Base-by-base conservation (phyloP, 2,797 vertebrate genomes). In the Gymnothorax reevesii region DNA sequence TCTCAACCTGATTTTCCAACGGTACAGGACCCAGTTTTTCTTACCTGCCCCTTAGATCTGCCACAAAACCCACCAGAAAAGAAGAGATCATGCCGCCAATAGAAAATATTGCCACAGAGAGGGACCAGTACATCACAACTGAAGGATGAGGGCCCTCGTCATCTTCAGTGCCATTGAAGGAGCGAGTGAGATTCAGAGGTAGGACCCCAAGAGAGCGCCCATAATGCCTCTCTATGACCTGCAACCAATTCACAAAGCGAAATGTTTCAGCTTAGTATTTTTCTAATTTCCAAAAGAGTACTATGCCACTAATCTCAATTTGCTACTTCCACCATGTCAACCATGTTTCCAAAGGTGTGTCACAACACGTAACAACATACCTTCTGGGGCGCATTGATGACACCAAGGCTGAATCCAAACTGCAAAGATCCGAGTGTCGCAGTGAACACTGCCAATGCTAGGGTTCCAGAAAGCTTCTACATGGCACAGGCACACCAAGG, bases 331-430 rank as follows among this genome's bases (percentile, higher is more conserved):
- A 69, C 8, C n/a, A n/a, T 33, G 4, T 42, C 13, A 15, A 80
- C 13, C 33, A 82, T 22, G 17, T 82, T 82, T 54, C 7, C 12
- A 83, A 27, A 13, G 4, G 7, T 27, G 4, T 60, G 4, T 83
- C 7, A 83, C 25, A 59, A 25, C 5, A 4, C 82, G 6, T 7
- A 25, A 69, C 42, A 20, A 57, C 75, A 83, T 94, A 97, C 98
- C 97, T 97, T 93, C 91, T 99, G 98, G 0, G 99, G 98, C 7
- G 99, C 97, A 0, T 99, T 99, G 91, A 99, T 99, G 89, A 99
- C 98, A 8, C 99, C 98, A 25, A 98, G 90, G 88, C 97, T 96
- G 92, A 99, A 99, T 77, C 98, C 98, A 0, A 93, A 99, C 93
- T 99, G 98, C 90, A 99, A 96, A 83, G 99, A 99, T 3, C 97